phyloP scores from a whole-genome alignment of 2,888 invertebrate species.

The Drosophila pseudotakahashii region DNA sequence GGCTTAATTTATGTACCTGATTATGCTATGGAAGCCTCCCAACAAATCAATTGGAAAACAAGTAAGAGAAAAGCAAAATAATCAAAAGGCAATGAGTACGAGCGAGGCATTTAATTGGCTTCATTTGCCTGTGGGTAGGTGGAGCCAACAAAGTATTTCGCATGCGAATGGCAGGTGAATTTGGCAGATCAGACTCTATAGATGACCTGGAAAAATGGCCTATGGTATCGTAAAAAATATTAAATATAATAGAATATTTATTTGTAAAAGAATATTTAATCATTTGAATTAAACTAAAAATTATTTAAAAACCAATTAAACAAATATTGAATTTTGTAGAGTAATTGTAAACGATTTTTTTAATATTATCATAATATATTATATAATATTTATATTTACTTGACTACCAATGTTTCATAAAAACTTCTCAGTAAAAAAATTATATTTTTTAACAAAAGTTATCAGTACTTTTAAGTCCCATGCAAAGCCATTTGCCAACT shows the following conservation, averaged over 20 bases:
- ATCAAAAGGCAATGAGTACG: slow-evolving; percentile 49
- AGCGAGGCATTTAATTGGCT: slow-evolving; percentile 60
- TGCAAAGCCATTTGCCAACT: slow-evolving; percentile 4
- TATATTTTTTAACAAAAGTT: background rate
- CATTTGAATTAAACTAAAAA: too few species aligned
- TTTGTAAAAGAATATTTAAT: too few species aligned
- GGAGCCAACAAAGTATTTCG: slow-evolving; percentile 48
- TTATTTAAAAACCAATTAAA: too few species aligned
- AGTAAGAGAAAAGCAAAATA: slow-evolving; percentile 38
- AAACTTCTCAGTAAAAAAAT: background rate
- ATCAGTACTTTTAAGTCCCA: background rate
- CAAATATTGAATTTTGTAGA: too few species aligned
- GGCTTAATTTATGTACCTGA: slow-evolving; percentile 68
- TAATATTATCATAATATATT: too few species aligned
- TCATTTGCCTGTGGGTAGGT: slow-evolving; percentile 49
- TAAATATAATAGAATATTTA: too few species aligned
- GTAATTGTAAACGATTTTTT: too few species aligned
- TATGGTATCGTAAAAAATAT: background rate
- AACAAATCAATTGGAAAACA: slow-evolving; percentile 52
- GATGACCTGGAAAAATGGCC: slow-evolving; percentile 6
- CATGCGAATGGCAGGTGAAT: slow-evolving; percentile 9
- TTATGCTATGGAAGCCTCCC: slow-evolving; percentile 48
- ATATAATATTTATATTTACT: too few species aligned
- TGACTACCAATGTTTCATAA: background rate
- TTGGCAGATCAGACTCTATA: background rate